phyloP scores from a whole-genome alignment of 1,140 invertebrate genomes.

The Holcopasites calliopsidis region DNA sequence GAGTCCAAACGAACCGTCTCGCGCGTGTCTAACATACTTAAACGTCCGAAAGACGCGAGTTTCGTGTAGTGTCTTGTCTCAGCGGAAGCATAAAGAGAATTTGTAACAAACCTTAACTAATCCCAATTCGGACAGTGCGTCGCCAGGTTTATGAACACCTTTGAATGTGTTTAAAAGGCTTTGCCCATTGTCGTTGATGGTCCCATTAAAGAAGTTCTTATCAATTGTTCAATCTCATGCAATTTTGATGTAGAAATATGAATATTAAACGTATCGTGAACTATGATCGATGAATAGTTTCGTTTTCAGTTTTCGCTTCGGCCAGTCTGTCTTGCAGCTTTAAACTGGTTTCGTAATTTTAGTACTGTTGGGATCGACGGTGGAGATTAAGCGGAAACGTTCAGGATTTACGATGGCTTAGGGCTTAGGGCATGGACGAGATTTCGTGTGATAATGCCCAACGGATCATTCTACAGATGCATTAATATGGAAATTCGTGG shows the following conservation, averaged over 20 bases:
- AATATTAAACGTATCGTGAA: no score
- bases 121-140: slow-evolving; percentile 2
- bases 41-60: slow-evolving; percentile 32
- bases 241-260: no score
- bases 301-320: background rate
- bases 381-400: background rate
- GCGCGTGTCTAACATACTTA: slow-evolving; percentile 34
- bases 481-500: background rate
- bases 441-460: background rate
- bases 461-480: background rate
- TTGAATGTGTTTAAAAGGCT: background rate
- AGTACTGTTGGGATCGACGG: background rate
- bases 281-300: background rate
- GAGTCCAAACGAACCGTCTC: slow-evolving; percentile 47
- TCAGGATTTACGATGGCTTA: background rate
- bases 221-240: no score
- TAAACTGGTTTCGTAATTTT: background rate
- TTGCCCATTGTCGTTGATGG: background rate
- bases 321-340: background rate
- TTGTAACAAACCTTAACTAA: slow-evolving; percentile 33
- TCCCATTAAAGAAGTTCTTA: no score
- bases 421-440: background rate
- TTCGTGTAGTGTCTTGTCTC: background rate
- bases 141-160: background rate
- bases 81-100: slow-evolving; percentile 19